Evolutionary conservation across 2,888 invertebrate genomes (phyloP), one percentile per base, ranked within the genome.

Genomic region (Phlogophora meticulosa): DNA sequence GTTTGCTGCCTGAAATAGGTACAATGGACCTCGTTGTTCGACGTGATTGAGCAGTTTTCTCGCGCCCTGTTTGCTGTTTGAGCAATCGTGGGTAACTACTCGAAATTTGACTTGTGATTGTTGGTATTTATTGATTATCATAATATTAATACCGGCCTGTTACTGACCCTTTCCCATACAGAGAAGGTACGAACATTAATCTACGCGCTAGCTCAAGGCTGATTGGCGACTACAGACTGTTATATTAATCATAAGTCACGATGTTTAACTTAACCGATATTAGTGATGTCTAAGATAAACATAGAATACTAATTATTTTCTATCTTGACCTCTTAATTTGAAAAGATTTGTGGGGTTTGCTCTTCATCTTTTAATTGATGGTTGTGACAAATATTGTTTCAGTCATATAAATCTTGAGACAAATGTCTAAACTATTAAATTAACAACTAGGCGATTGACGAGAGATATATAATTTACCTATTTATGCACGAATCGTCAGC

Each of bases 401-500:
- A 40, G n/a, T 22, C 24, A 49, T 58, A 49, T 55, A 17, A 46
- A 53, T 53, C 46, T 17, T 20, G 10, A 40, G 38, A 24, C 24
- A 36, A 36, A 28, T 38, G 13, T 22, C 17, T 1, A 15, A 38
- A 28, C 13, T 42, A 38, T 42, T 10, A 17, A 9, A 40, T 38
- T 13, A 13, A 51, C 10, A 46, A 48, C 43, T 48, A 56, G 13
- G 22, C n/a, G 2, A 61, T 59, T 61, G 52, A 77, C 36, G 48
- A 79, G 57, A 45, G 32, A 58, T 75, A 48, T 56, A 11, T 22
- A n/a, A n/a, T n/a, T n/a, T n/a, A 45, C 4, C 4, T 28, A 34
- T 9, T 17, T 11, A 52, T 28, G 59, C 58, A 53, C 49, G 57
- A 72, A 72, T 73, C 56, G 59, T 52, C 63, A 64, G 56, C 38